Evolutionary conservation across 2,113 vertebrate species (phyloP), one percentile per base, ranked within the genome.

Genomic region (Himantopus leucocephalus): DNA sequence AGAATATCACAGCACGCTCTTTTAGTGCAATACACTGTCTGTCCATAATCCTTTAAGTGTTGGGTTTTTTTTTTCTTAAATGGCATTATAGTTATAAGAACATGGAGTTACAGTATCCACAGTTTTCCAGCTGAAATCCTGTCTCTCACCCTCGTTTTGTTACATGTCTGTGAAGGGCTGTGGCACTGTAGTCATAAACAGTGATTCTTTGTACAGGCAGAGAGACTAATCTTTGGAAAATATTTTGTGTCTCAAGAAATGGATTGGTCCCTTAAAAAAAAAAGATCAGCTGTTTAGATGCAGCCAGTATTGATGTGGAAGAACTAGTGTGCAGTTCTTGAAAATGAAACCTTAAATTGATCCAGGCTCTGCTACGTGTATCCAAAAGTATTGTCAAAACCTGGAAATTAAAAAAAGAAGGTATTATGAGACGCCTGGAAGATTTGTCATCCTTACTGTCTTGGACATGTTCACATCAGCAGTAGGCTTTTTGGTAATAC

Each of bases 401-500:
- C 24, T 26, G 20, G 50, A 76, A 66, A 82, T 76, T 15, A 2
- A 13, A n/a, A 47, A 45, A 43, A 27, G 34, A 6, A 71, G 26
- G 29, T 60, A 14, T 47, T 62, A 27, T 37, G 8, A 74, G 52
- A 67, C 87, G 22, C 29, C 15, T 53, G 30, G 53, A 53, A 34
- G n/a, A 34, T 10, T 27, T 83, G 32, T 60, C 14, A 39, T 53
- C 45, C 50, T 68, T 77, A 58, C 59, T 95, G 9, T 85, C 72
- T 84, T 82, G 55, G 56, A 56, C 32, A 10, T 32, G 30, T 79
- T 96, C 50, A 20, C 5, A 34, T 94, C 21, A 27, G 41, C 73
- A 4, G 3, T 47, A 87, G 34, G 56, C 83, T 74, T 95, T 97
- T 94, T 78, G 35, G 74, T 94, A 94, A 70, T 86, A 62, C 59